These are phyloP conservation scores for Bubo bubo DNA, from an alignment of 2,113 vertebrate species.

Conservation along the genomic window DNA sequence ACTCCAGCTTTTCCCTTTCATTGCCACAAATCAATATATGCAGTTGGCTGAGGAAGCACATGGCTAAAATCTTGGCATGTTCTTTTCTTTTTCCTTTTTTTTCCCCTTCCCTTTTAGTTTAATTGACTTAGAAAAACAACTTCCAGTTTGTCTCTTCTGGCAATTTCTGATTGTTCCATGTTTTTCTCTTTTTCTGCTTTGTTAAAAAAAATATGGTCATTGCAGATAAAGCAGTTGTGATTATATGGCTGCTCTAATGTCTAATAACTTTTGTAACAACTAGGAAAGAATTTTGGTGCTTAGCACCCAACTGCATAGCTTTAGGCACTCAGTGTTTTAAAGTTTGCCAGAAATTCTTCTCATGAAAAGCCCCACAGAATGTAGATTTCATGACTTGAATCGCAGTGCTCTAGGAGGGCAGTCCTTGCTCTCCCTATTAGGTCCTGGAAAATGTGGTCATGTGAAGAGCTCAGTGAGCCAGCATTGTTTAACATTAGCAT, in stretches of 20 bases:
- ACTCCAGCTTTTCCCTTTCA: not conserved
- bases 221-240: not conserved
- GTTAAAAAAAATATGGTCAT: not conserved
- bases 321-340: not conserved
- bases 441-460: not conserved
- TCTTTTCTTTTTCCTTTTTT: not conserved
- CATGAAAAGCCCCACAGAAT: not conserved
- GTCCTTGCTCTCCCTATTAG: not conserved
- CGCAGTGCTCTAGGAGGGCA: not conserved
- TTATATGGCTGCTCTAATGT: not conserved
- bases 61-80: constrained; percentile 1
- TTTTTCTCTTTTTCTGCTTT: not conserved
- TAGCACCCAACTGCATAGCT: not conserved
- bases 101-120: not conserved
- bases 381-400: not conserved
- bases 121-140: not conserved
- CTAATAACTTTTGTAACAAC: not conserved
- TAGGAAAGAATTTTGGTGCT: not conserved
- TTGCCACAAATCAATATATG: not conserved
- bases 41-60: not conserved
- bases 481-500: not conserved
- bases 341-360: not conserved
- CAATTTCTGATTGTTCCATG: not conserved
- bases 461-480: not conserved
- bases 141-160: not conserved